These are phyloP conservation scores for Aurelia sp. DNA, from an alignment of 30 jellyfish, hydroid and myxozoan genomes.

Conservation along the genomic window DNA sequence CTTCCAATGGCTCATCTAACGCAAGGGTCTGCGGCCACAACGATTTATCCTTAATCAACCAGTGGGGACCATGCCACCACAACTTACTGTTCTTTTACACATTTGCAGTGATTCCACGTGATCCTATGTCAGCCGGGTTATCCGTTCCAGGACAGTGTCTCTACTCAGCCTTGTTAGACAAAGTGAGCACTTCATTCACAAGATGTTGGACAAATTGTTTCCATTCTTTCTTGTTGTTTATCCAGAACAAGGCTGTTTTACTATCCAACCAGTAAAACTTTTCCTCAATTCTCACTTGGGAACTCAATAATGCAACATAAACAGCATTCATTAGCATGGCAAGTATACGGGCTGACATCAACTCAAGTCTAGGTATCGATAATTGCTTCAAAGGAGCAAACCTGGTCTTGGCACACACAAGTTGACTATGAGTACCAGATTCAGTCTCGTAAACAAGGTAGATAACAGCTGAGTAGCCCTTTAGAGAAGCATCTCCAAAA, in stretches of 20 bases:
- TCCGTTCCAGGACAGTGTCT: slow-evolving; percentile 10
- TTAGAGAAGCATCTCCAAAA: slow-evolving; percentile 15
- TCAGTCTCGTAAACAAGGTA: background rate
- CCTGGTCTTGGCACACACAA: slow-evolving; percentile 6
- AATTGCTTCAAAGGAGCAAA: slow-evolving; percentile 62
- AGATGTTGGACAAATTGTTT: slow-evolving; percentile 14
- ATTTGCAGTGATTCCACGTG: slow-evolving; percentile 15
- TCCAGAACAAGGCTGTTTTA: background rate
- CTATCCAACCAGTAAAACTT: slow-evolving; percentile 3
- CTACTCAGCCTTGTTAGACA: slow-evolving; percentile 32
- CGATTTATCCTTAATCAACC: slow-evolving; percentile 19
- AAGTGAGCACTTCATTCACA: slow-evolving; percentile 4
- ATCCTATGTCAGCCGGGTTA: slow-evolving; percentile 60
- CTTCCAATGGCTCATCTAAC: background rate
- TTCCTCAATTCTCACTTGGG: background rate
- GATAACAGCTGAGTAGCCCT: slow-evolving; percentile 15
- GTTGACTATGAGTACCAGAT: background rate
- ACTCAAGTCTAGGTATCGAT: slow-evolving; percentile 48
- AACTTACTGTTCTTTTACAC: background rate
- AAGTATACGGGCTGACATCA: slow-evolving; percentile 53
- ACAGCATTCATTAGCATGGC: slow-evolving; percentile 27
- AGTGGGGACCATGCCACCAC: slow-evolving; percentile 53
- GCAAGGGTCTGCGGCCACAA: slow-evolving; percentile 12
- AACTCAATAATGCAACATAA: background rate
- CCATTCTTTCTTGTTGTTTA: background rate